Base-by-base conservation (phyloP, 2,113 vertebrate species). In the Chionomys nivalis region DNA sequence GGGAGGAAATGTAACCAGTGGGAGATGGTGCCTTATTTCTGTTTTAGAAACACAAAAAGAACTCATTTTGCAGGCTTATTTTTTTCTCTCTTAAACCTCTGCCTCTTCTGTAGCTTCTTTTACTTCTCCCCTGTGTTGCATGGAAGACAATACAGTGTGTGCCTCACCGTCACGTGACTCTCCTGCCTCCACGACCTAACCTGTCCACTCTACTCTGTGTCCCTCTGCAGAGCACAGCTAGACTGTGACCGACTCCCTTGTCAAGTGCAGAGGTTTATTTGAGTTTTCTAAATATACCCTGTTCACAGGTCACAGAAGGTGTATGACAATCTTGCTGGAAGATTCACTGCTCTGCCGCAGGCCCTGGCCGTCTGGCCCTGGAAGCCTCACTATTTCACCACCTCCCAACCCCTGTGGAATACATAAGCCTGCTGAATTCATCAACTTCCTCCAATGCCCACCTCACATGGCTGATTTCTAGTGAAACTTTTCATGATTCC, bases 1-100 rank as follows among this genome's bases (percentile, higher is more conserved):
- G 58, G 58, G 44, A 94, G 26, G 66, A 87, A 72, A 82, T 21
- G 49, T 65, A 93, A n/a, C 55, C 24, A 26, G 31, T 13, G 72
- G 26, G 75, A 89, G 44, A 66, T 21, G 89, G 52, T 76, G 24
- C 87, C 86, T 94, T 94, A 65, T 94, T 92, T 93, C 70, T 92
- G 39, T 77, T 90, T 61, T 39, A 36, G 55, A 96, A 93, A 90
- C 7, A n/a, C 7, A 23, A 19, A 28, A 66, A 93, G 16, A 47
- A 42, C 26, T 77, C 49, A 75, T 21, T 94, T 76, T 75, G 19
- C 73, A 61, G 89, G 24, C 14, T 85, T 11, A 68, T 8, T 92
- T 94, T 14, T 16, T 87, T 49, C 33, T 92, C 33, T 49, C 28
- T 92, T 77, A 52, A 92, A 49, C 87, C 49, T 73, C 17, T 33